Evolutionary conservation across 2,113 vertebrate species (phyloP).

Genomic region (Falco punctatus): DNA sequence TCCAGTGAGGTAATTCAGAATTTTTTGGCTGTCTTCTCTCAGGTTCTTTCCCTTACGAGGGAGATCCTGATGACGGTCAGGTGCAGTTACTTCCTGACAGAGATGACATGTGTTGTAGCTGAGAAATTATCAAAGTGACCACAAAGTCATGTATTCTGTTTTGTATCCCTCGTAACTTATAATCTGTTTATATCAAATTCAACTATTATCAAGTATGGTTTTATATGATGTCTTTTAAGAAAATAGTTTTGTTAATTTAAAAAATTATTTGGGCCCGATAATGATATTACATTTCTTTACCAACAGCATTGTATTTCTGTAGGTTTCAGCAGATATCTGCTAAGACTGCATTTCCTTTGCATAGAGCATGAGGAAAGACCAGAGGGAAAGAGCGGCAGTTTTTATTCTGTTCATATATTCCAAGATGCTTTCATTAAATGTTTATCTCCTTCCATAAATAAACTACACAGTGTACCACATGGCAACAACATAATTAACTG

Average conservation of each 20-base stretch:
- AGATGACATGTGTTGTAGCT: neutral
- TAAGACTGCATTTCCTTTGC: neutral
- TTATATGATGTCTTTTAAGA: neutral
- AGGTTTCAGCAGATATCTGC: neutral
- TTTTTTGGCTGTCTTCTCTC: neutral
- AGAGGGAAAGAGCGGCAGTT: neutral
- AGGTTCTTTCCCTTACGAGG: neutral
- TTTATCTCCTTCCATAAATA: constrained; percentile 41
- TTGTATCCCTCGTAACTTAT: neutral
- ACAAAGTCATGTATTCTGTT: neutral
- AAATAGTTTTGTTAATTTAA: neutral
- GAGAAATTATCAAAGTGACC: neutral
- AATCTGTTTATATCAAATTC: neutral
- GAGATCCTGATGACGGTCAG: neutral
- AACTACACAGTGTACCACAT: neutral
- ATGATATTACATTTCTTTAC: neutral
- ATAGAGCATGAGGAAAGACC: neutral
- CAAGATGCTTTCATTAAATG: constrained; percentile 50
- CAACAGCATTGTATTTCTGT: neutral
- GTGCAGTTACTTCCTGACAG: neutral
- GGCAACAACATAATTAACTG: constrained; percentile 49
- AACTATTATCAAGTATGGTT: neutral
- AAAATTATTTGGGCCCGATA: neutral
- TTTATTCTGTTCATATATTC: constrained; percentile 51
- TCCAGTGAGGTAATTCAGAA: neutral